Percentiles rank a stretch among this genome's conserved stretches.
Conservation (phyloP, 2,797 vertebrate genomes). For the Melanotaenia trifasciata region DNA sequence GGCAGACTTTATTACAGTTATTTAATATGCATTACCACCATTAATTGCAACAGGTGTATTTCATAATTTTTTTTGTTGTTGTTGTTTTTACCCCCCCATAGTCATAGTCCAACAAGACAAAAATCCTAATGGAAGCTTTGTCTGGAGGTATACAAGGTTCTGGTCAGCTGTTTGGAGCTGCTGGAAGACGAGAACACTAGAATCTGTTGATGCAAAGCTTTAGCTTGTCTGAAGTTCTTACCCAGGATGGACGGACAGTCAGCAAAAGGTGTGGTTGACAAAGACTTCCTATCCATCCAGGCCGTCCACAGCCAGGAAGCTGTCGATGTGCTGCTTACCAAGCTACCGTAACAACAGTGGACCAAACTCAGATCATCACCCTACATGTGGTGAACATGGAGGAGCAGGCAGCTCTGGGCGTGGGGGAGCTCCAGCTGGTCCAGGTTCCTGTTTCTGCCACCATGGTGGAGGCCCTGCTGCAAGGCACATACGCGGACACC, state of each 20-base stretch:
- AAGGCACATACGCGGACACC: conserved; percentile 91
- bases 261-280: conserved; percentile 90
- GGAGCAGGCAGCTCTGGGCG: conserved; percentile 91
- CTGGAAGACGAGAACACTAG: too few species aligned
- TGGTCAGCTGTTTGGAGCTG: too few species aligned
- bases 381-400: conserved; percentile 98
- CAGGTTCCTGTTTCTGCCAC: conserved; percentile 95
- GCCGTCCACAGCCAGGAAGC: conserved; percentile 92
- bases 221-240: conserved; percentile 69
- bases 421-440: conserved; percentile 95
- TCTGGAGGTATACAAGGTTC: too few species aligned
- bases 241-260: conserved; percentile 91
- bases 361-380: conserved; percentile 98
- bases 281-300: conserved; percentile 95
- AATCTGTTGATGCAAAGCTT: too few species aligned
- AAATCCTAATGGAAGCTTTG: too few species aligned
- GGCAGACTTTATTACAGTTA: too few species aligned
- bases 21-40: too few species aligned
- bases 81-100: too few species aligned
- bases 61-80: too few species aligned
- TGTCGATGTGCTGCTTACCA: conserved; percentile 78
- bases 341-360: conserved; percentile 90
- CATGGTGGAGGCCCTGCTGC: conserved; percentile 92
- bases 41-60: too few species aligned
- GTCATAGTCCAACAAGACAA: too few species aligned